Conservation (phyloP, 1,140 invertebrate genomes). For the Drosophila insularis region DNA sequence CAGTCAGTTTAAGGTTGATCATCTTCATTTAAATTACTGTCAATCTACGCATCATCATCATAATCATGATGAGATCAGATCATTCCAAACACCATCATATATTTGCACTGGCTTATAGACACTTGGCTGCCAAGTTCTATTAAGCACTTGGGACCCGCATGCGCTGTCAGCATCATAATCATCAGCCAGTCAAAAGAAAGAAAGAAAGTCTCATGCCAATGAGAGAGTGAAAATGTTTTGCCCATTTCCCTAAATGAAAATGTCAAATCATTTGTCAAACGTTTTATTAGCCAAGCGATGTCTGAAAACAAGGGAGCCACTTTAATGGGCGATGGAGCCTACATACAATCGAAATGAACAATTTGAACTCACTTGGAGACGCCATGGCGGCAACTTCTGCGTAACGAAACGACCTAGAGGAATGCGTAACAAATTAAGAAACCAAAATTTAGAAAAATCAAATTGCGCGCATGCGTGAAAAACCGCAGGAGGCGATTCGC, state of each 20-base stretch:
- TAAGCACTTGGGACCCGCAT: constrained; percentile 53
- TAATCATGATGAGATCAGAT: constrained; percentile 10
- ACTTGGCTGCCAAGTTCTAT: constrained; percentile 24
- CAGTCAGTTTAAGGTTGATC: constrained; percentile 16
- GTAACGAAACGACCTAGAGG: constrained; percentile 70
- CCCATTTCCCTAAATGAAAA: constrained; percentile 68
- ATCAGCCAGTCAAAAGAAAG: constrained; percentile 21
- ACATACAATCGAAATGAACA: constrained; percentile 52
- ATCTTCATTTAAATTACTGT: constrained; percentile 52
- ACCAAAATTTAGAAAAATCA: constrained; percentile 36
- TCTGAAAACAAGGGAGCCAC: constrained; percentile 2
- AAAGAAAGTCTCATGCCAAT: constrained; percentile 17
- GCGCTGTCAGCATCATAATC: constrained; percentile 61
- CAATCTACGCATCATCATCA: constrained; percentile 53
- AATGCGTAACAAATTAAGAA: constrained; percentile 62
- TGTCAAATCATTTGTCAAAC: constrained; percentile 78
- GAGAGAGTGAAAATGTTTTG: constrained; percentile 43
- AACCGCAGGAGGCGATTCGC: constrained; percentile 55
- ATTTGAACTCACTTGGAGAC: constrained; percentile 44
- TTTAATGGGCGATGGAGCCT: constrained; percentile 30
- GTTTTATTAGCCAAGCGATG: constrained; percentile 62
- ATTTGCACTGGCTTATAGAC: constrained; percentile 31
- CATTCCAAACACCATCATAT: constrained; percentile 40
- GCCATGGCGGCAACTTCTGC: constrained; percentile 37
- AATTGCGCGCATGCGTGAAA: constrained; percentile 70